These are phyloP conservation scores for Calliopum simillimum DNA, from an alignment of 2,888 invertebrate genomes.

Conservation along the genomic window DNA sequence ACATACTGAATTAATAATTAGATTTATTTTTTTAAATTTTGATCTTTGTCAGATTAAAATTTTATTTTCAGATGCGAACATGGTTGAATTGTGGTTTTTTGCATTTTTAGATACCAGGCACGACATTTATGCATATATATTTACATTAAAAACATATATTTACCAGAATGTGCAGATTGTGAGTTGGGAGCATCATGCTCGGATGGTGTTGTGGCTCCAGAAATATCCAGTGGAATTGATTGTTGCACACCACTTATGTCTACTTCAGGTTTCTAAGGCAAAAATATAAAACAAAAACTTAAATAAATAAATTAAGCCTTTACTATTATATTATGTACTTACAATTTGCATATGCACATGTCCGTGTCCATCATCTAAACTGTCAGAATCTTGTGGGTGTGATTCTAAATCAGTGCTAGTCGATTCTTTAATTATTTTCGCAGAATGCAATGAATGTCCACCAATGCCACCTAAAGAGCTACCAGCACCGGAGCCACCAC, in stretches of 20 bases:
- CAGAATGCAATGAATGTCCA: constrained; percentile 62
- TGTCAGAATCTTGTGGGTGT: constrained; percentile 70
- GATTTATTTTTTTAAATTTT: too few relatives aligned
- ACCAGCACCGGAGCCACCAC: constrained; percentile 63
- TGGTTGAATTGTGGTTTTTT: too few relatives aligned
- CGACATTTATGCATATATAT: not conserved
- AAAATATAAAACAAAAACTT: constrained; percentile 44
- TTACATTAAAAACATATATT: constrained; percentile 33
- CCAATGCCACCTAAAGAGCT: constrained; percentile 58
- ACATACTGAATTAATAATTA: too few relatives aligned
- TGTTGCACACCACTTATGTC: constrained; percentile 66
- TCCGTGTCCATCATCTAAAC: constrained; percentile 68
- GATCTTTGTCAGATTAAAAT: too few relatives aligned
- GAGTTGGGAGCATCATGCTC: constrained; percentile 66
- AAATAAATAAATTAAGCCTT: constrained; percentile 14
- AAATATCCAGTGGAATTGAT: constrained; percentile 67
- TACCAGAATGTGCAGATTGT: constrained; percentile 67
- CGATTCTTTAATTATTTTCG: constrained; percentile 67
- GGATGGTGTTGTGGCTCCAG: constrained; percentile 66
- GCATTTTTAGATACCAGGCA: not conserved
- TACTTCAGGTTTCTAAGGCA: constrained; percentile 64
- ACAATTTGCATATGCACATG: constrained; percentile 69
- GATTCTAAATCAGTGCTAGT: constrained; percentile 68
- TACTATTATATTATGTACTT: constrained; percentile 46
- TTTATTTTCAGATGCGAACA: too few relatives aligned